phyloP scores from a whole-genome alignment of 2,113 vertebrate species.

The Eclectus roratus region DNA sequence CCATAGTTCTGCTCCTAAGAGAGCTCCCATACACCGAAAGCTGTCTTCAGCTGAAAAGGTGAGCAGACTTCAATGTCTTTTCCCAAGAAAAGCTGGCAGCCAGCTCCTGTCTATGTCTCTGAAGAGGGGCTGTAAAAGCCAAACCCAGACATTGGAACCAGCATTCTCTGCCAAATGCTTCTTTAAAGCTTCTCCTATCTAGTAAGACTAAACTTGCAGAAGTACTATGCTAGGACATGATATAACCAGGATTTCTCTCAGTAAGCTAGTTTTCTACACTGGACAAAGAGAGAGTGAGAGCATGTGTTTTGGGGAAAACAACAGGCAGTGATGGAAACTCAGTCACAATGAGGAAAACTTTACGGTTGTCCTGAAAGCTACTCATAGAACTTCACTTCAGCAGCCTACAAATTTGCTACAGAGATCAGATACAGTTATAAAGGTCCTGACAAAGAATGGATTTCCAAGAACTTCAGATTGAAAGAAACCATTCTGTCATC shows the following conservation, averaged over 20 bases:
- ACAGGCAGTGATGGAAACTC: neutral
- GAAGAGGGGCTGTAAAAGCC: accelerated
- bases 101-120: neutral
- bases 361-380: neutral
- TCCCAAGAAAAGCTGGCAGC: neutral
- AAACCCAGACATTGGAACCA: neutral
- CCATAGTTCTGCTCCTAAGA: neutral
- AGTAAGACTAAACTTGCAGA: neutral
- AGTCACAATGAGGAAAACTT: neutral
- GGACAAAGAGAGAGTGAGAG: neutral
- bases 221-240: neutral
- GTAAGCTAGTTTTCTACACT: neutral
- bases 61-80: neutral
- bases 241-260: neutral
- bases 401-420: neutral
- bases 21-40: neutral
- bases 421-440: neutral
- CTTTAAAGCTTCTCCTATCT: neutral
- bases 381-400: neutral
- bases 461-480: neutral
- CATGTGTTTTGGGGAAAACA: neutral
- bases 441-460: neutral
- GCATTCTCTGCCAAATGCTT: neutral
- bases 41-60: neutral
- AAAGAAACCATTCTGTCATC: neutral